Evolutionary conservation across 2,113 vertebrate genomes (phyloP).

Genomic region (Pipa parva): DNA sequence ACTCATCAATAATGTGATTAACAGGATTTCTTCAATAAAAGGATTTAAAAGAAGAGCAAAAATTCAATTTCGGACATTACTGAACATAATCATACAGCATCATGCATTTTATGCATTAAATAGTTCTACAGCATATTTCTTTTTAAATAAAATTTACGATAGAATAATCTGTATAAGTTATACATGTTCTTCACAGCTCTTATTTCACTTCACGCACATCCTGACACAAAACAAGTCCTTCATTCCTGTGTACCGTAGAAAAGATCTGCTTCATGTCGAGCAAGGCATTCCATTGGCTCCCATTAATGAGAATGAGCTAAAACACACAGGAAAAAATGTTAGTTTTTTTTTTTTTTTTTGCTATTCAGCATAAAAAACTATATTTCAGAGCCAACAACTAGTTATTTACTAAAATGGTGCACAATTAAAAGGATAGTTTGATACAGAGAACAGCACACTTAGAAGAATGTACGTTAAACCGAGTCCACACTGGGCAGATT

Average conservation of each 20-base stretch:
- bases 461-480: no score
- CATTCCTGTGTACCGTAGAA: constrained; percentile 9
- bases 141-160: constrained; percentile 62
- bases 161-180: constrained; percentile 53
- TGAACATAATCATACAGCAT: constrained; percentile 38
- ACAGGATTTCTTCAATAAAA: neutral
- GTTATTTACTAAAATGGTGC: no score
- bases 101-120: constrained; percentile 78
- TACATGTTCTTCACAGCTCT: constrained; percentile 27
- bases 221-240: constrained; percentile 4
- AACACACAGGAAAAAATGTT: neutral
- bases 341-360: neutral
- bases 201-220: constrained; percentile 9
- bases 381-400: no score
- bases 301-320: constrained; percentile 17
- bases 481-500: no score
- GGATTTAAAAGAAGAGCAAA: neutral
- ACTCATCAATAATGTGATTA: neutral
- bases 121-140: constrained; percentile 62
- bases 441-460: no score
- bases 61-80: neutral
- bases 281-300: neutral
- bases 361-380: no score
- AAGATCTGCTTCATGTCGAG: neutral
- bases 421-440: no score